Percentiles rank a stretch among this genome's conserved stretches.
Conservation (phyloP, 2,888 invertebrate species). For the Celastrina argiolus region DNA sequence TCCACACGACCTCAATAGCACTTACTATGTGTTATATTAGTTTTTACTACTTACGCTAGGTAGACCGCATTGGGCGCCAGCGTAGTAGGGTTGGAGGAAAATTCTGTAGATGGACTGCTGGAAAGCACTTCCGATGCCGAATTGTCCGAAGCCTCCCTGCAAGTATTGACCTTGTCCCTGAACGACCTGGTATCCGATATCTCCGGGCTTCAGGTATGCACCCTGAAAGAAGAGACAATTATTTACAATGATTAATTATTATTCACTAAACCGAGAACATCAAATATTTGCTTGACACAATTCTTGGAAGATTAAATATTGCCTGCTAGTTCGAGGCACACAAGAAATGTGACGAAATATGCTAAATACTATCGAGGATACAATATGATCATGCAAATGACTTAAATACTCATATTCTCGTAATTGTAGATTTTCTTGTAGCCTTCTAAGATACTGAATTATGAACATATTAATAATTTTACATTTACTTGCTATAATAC, state of each 20-base stretch:
- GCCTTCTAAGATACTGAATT: too few relatives aligned
- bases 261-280: constrained; percentile 39
- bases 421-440: too few relatives aligned
- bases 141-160: constrained; percentile 42
- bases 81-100: constrained; percentile 51
- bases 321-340: not conserved
- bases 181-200: too few relatives aligned
- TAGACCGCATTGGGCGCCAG: constrained; percentile 54
- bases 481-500: not conserved
- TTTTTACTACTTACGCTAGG: not conserved
- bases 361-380: not conserved
- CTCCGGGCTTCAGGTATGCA: constrained; percentile 30
- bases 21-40: not conserved
- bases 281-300: constrained; percentile 2
- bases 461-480: too few relatives aligned
- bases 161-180: constrained; percentile 33
- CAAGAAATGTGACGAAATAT: not conserved
- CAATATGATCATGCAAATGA: not conserved
- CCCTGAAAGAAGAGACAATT: constrained; percentile 30
- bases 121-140: constrained; percentile 31
- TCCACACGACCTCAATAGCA: not conserved
- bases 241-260: constrained; percentile 32
- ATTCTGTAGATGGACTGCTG: constrained; percentile 44
- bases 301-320: constrained; percentile 1
- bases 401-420: not conserved